Base-by-base conservation (phyloP, 2,888 invertebrate genomes). In the Elmis aenea region DNA sequence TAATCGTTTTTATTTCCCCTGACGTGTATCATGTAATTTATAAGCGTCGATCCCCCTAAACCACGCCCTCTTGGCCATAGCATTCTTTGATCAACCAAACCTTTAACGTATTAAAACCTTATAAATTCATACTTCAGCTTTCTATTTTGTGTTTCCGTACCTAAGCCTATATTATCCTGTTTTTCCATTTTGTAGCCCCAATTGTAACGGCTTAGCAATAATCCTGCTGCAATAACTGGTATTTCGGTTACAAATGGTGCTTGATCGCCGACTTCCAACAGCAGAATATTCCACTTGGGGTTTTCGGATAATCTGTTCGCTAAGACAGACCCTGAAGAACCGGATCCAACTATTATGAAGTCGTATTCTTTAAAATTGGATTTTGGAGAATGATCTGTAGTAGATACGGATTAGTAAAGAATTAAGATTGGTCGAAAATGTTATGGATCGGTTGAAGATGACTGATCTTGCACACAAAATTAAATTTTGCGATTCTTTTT, bases 1-100 rank as follows among this genome's bases (percentile, higher is more conserved):
- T 83, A 89, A 56, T 89, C 85, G 4, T 70, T 65, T 1, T 74
- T 75, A 55, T 79, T 74, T 0, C 79, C 79, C 27, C 79, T 52
- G 1, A 67, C 58, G 48, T 74, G 74, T 3, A 71, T 56, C 68
- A 74, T 68, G 42, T 64, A 67, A 48, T 74, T 74, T 3, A 73
- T 58, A 4, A 68, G 56, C 26, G 70, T 68, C 0, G 64, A 61
- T 2, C 75, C 75, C 2, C 75, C 76, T 14, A 75, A 56, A 1
- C 70, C 70, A 51, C 68, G 71, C 1, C 74, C 75, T 24, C 70
- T 51, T 0, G 70, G 67, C 64, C 67, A 58, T 59, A 55, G 42
- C 72, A 71, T 51, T 25, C 65, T 62, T 41, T 60, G 57, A 38
- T 71, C 65, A 13, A 58, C 61, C 62, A 74, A 63, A 20, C 61